Base-by-base conservation (phyloP, 1,140 invertebrate genomes). In the Lepidostoma basale region DNA sequence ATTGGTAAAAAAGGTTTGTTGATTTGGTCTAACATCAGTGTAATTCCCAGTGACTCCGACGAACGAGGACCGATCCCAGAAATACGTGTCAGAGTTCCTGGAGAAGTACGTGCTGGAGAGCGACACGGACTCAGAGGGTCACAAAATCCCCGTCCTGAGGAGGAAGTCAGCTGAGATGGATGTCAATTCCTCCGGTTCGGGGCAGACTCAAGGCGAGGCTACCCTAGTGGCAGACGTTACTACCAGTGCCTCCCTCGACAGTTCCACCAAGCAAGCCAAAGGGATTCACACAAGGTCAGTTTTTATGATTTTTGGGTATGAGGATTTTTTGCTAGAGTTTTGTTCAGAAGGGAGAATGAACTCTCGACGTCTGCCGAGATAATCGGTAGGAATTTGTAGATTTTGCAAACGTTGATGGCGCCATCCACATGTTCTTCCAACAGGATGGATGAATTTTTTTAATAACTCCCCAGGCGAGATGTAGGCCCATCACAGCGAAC, bases 31-130 rank as follows among this genome's bases (percentile, higher is more conserved):
- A 33, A 33, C 30, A 33, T 33, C 12, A 33, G 12, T 33, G 5
- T 12, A 49, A 49, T 49, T 23, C 22, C 12, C 26, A 72, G 68
- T 77, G 8, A 79, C 81, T 2, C 81, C 81, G 8, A 74, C 76
- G 6, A 68, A 70, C 33, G 81, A 83, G 67, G 80, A 83, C 67
- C 80, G 79, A 67, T 86, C 85, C n/a, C 84, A 87, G 60, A 82
- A 87, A 68, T 86, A 85, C 70, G 86, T 88, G 62, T 85, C 88
- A 6, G 85, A 86, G 49, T 88, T 89, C 76, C 75, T 89, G 14
- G 88, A 89, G 69, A 84, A 87, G 73, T 90, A 89, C 77, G 86
- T 88, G 2, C 78, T 88, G 75, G 88, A 90, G 74, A 87, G 86
- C 33, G 86, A 89, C 73, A 88, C 87, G 0, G 84, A 87, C 54